Evolutionary conservation across 2,113 vertebrate species (phyloP).

Genomic region (Rhinolophus ferrumequinum): DNA sequence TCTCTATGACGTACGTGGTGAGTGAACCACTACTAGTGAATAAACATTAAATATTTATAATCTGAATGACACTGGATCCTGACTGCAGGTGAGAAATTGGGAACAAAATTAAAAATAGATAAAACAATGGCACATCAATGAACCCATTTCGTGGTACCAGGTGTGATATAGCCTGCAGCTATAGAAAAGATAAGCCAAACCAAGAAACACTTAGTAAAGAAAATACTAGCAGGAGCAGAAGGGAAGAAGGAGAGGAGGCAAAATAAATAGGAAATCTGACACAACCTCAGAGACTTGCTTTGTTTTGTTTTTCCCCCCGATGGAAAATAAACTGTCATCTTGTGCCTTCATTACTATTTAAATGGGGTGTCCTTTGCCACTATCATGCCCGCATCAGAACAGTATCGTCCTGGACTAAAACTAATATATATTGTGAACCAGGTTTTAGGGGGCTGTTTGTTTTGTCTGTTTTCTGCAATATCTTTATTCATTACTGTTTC

Average conservation of each 20-base stretch:
- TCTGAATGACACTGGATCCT: neutral
- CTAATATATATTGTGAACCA: neutral
- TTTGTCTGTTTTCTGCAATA: neutral
- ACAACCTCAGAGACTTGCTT: neutral
- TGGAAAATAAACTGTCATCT: neutral
- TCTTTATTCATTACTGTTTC: neutral
- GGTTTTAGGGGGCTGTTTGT: rapidly evolving
- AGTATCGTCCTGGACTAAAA: neutral
- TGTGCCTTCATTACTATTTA: neutral
- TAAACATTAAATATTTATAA: neutral
- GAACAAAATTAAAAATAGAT: neutral
- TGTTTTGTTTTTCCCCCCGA: neutral
- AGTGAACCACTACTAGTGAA: neutral
- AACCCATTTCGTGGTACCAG: neutral
- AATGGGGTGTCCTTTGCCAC: neutral
- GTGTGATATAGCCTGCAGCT: neutral
- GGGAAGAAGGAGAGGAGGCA: neutral
- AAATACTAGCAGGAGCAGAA: neutral
- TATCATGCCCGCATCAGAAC: neutral
- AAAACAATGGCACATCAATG: neutral
- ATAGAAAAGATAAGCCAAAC: neutral
- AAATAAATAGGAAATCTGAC: neutral
- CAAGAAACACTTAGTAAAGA: neutral
- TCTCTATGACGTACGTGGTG: neutral
- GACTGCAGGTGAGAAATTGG: neutral